Evolutionary conservation across 2,797 vertebrate species (phyloP).

Genomic region (Mus spretus): DNA sequence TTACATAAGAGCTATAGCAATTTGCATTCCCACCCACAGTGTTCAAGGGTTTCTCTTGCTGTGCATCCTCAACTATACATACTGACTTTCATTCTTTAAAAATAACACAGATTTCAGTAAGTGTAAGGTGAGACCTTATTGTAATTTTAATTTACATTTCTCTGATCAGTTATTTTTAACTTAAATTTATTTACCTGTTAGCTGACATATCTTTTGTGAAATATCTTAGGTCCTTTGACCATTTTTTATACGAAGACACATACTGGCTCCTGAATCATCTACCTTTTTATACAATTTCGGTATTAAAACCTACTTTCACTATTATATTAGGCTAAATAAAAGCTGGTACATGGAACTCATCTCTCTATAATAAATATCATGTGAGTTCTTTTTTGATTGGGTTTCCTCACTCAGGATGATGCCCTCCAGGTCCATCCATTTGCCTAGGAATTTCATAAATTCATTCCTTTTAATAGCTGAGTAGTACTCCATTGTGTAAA

Average conservation of each 20-base stretch:
- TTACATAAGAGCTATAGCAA: not conserved
- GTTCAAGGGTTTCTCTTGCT: not conserved
- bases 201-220: not conserved
- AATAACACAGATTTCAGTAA: not conserved
- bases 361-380: not conserved
- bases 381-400: no score
- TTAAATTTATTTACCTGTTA: not conserved
- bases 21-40: not conserved
- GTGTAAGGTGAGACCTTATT: not conserved
- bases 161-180: not conserved
- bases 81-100: not conserved
- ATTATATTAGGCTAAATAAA: not conserved
- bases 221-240: not conserved
- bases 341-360: not conserved
- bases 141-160: not conserved
- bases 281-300: not conserved
- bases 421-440: no score
- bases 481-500: no score
- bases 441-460: no score
- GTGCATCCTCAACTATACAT: not conserved
- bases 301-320: not conserved
- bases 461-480: no score
- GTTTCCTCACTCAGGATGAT: no score
- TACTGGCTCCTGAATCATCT: not conserved
- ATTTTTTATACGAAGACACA: not conserved